These are phyloP conservation scores for Trichopoda pennipes DNA, from an alignment of 2,888 invertebrate genomes.

Conservation along the genomic window DNA sequence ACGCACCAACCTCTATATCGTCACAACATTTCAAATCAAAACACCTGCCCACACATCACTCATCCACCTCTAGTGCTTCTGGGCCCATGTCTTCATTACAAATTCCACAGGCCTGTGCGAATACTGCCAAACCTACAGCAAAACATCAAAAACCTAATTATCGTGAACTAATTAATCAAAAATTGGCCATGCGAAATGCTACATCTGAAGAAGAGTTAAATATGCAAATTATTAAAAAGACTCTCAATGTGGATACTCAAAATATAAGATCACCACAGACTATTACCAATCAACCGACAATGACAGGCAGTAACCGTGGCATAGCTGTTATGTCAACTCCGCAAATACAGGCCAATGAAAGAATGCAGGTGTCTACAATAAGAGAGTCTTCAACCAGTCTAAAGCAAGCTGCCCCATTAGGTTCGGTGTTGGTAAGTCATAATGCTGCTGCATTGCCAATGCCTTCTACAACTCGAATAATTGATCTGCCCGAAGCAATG, in stretches of 20 bases:
- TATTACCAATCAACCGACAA: conserved; percentile 12
- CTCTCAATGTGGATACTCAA: conserved; percentile 76
- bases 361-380: conserved; percentile 3
- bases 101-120: conserved; percentile 22
- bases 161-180: conserved; percentile 78
- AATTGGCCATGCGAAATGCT: conserved; percentile 76
- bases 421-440: conserved; percentile 41
- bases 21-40: conserved; percentile 42
- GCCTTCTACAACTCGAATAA: conserved; percentile 39
- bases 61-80: conserved; percentile 1
- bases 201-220: conserved; percentile 79
- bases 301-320: conserved; percentile 25
- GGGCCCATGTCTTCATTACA: conserved; percentile 34
- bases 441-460: conserved; percentile 21
- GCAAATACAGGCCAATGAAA: conserved; percentile 34
- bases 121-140: conserved; percentile 8
- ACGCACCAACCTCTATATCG: neutral
- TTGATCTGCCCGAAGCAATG: conserved; percentile 47
- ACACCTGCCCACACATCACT: conserved; percentile 34
- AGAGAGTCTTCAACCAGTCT: conserved; percentile 24
- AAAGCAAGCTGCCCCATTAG: neutral
- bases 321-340: conserved; percentile 28
- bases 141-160: conserved; percentile 76
- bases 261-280: conserved; percentile 40
- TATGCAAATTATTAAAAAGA: conserved; percentile 79